A percentile compares a stretch with the other conserved stretches of the same genome.
Conservation (phyloP, 2,113 vertebrate species). For the Oceanites oceanicus region DNA sequence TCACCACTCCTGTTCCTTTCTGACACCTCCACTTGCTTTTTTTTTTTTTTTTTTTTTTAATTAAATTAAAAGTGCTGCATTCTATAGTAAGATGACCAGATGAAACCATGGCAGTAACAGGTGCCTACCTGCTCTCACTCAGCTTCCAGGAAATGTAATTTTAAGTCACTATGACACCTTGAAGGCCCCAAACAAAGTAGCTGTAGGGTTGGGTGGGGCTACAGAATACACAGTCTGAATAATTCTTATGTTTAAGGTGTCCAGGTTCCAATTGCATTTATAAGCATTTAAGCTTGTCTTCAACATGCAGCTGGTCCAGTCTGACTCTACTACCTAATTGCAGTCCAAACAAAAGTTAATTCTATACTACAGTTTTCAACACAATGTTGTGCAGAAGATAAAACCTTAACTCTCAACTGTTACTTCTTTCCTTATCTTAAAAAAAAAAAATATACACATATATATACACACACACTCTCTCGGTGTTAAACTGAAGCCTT, state of each 20-base stretch:
- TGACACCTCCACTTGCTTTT: not conserved
- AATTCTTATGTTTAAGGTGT: not conserved
- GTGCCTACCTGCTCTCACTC: not conserved
- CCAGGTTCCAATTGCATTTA: not conserved
- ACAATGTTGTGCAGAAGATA: not conserved
- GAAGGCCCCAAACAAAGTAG: not conserved
- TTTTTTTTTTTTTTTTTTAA: not conserved
- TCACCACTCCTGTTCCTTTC: not conserved
- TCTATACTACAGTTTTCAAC: not conserved
- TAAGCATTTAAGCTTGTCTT: not conserved
- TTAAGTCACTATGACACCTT: not conserved
- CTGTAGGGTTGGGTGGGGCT: not conserved
- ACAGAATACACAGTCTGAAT: not conserved
- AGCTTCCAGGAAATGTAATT: not conserved
- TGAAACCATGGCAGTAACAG: not conserved
- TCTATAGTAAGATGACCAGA: not conserved
- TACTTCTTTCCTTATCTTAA: not conserved
- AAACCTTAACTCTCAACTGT: not conserved
- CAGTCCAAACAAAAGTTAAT: not conserved
- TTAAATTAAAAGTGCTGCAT: not conserved
- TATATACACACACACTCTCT: fast-evolving
- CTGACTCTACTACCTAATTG: not conserved
- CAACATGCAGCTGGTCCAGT: not conserved
- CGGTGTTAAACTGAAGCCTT: not conserved
- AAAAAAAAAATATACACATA: not conserved